A percentile compares a stretch with the other conserved stretches of the same genome.
These are phyloP conservation scores for Struthidea cinerea DNA, from an alignment of 2,113 vertebrate species.

Conservation along the genomic window DNA sequence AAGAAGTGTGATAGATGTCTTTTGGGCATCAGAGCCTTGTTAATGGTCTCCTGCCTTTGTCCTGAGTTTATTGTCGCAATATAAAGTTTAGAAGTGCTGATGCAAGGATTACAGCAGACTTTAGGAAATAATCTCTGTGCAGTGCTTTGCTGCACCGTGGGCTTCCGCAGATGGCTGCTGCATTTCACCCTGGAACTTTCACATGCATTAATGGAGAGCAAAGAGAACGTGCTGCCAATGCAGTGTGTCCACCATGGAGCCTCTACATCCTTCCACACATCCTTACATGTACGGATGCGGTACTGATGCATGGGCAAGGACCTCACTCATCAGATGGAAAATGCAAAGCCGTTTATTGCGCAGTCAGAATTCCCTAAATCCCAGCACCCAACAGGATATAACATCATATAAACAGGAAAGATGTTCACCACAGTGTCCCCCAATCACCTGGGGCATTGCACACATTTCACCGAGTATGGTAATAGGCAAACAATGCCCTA, in stretches of 20 bases:
- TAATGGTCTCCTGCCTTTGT: conserved; percentile 51
- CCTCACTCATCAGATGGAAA: too few species aligned
- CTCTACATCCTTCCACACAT: background rate
- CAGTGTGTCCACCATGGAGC: background rate
- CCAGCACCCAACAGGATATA: too few species aligned
- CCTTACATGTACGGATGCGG: background rate
- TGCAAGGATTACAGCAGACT: background rate
- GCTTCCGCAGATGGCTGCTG: background rate
- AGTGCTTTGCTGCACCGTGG: background rate
- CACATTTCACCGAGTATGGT: too few species aligned
- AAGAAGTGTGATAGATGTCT: conserved; percentile 22
- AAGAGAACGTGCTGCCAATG: background rate
- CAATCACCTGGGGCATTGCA: too few species aligned
- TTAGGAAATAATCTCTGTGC: background rate
- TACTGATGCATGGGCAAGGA: too few species aligned
- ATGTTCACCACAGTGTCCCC: too few species aligned
- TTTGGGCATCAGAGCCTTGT: conserved; percentile 36
- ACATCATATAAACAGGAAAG: too few species aligned
- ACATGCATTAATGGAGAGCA: background rate
- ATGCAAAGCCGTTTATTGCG: too few species aligned
- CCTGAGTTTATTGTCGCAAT: background rate
- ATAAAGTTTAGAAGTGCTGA: conserved; percentile 31
- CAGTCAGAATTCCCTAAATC: too few species aligned
- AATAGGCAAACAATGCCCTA: too few species aligned
- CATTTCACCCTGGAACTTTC: background rate